A percentile compares a stretch with the other conserved stretches of the same genome.
Conservation (phyloP, 2,888 invertebrate species). For the Cyclophora albipunctata region DNA sequence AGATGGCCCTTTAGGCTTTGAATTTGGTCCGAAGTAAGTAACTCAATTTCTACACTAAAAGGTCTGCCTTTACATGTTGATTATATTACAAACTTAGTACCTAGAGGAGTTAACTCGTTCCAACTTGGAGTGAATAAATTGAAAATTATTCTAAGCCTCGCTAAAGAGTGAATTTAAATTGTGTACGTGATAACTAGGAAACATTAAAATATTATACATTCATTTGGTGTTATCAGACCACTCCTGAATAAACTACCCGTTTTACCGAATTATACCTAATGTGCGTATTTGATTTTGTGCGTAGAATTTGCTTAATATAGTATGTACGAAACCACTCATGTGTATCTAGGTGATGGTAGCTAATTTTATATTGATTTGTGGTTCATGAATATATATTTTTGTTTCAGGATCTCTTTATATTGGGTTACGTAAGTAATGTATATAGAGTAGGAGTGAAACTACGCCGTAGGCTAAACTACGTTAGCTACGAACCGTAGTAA, state of each 20-base stretch:
- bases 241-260: slow-evolving; percentile 24
- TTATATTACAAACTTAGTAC: slow-evolving; percentile 17
- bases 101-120: slow-evolving; percentile 15
- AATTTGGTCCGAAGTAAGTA: slow-evolving; percentile 13
- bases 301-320: slow-evolving; percentile 5
- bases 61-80: slow-evolving; percentile 15
- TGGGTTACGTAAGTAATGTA: no score
- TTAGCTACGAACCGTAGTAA: no score
- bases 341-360: background rate
- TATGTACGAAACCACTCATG: background rate
- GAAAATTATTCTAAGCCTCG: slow-evolving; percentile 16
- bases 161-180: slow-evolving; percentile 17
- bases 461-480: no score
- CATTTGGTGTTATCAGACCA: slow-evolving; percentile 23
- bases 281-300: slow-evolving; percentile 14
- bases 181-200: slow-evolving; percentile 16
- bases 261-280: slow-evolving; percentile 19
- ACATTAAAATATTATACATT: slow-evolving; percentile 24
- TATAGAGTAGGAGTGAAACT: no score
- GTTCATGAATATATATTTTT: no score
- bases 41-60: slow-evolving; percentile 22
- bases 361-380: no score
- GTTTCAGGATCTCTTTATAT: no score
- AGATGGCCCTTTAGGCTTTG: background rate
- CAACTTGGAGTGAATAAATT: slow-evolving; percentile 17